phyloP scores from a whole-genome alignment of 1,140 invertebrate species.

The Drosophila melanica region DNA sequence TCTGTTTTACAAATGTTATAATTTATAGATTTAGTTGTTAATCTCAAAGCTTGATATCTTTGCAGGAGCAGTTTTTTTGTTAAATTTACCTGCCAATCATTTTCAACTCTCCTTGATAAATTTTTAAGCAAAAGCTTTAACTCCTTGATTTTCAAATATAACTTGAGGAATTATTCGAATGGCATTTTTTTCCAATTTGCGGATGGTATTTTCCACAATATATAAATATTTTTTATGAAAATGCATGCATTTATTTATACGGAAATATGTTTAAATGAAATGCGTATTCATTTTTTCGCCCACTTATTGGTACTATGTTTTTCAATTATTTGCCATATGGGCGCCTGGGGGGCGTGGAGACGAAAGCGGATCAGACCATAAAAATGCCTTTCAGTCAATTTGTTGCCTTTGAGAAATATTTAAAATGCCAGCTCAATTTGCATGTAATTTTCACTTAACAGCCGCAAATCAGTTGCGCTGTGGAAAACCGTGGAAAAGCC shows the following conservation, averaged over 20 bases:
- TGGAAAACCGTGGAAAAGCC: slow-evolving; percentile 28
- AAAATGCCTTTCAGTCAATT: slow-evolving; percentile 58
- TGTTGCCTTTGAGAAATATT: slow-evolving; percentile 61
- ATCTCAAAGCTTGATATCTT: too few relatives aligned
- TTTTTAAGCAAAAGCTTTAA: too few relatives aligned
- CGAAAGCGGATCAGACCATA: slow-evolving; percentile 29
- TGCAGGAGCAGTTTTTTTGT: too few relatives aligned
- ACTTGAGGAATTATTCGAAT: too few relatives aligned
- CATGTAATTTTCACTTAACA: slow-evolving; percentile 69
- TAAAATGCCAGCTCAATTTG: slow-evolving; percentile 63
- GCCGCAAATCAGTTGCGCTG: slow-evolving; percentile 61
- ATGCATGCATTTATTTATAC: neutral
- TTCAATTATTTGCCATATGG: slow-evolving; percentile 22
- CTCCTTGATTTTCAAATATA: too few relatives aligned
- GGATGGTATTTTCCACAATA: too few relatives aligned
- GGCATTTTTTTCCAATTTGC: too few relatives aligned
- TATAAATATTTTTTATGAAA: too few relatives aligned
- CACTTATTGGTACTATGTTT: slow-evolving; percentile 3
- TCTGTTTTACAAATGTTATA: too few relatives aligned
- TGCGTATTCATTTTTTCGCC: neutral
- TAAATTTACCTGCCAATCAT: too few relatives aligned
- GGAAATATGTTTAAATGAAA: neutral
- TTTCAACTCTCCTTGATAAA: too few relatives aligned
- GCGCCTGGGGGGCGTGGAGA: neutral
- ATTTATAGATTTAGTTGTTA: too few relatives aligned